Evolutionary conservation across 2,113 vertebrate species (phyloP), one percentile per base, ranked within the genome.

Genomic region (Coptodon rendalli): DNA sequence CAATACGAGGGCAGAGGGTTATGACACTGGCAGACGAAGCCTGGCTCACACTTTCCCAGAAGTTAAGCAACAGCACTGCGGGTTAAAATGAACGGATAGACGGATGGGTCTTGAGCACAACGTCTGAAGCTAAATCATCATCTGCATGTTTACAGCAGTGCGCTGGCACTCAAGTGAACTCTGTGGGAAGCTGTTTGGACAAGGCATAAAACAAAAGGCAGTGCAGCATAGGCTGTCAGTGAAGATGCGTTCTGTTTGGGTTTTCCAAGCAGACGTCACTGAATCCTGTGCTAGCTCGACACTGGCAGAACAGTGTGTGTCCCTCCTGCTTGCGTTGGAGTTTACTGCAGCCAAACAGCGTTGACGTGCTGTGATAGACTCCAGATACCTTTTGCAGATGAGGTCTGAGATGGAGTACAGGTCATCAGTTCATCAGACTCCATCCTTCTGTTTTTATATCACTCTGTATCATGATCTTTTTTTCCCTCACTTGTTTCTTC

Each of bases 121-220:
- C 1, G 17, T 52, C 57, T 1, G 2, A 8, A 11, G 27, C 40
- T 87, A 89, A 92, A 94, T 84, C 86, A 90, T 14, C 3, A 3
- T 7, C 17, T 73, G 31, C 2, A 13, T 89, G 89, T 92, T 90
- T 90, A 90, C 11, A 81, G 84, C 59, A 3, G 40, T 2, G 66
- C 2, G 24, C 31, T 68, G 90, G 89, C 81, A 85, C 88, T 78
- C 11, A 29, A n/a, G 84, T 2, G 83, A 84, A 82, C 81, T 76
- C 82, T 48, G 91, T 0, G 17, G 17, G 66, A 91, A 81, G 38
- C 68, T 92, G 85, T 95, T 93, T 94, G 84, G 89, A 94, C 88
- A 83, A 12, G 7, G 12, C 48, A 81, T 92, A 63, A 92, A 88
- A 85, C 80, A 86, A 76, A 92, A 24, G 61, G 19, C 34, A 3